Conservation (phyloP, 2,888 invertebrate species). For the Ceriagrion tenellum region DNA sequence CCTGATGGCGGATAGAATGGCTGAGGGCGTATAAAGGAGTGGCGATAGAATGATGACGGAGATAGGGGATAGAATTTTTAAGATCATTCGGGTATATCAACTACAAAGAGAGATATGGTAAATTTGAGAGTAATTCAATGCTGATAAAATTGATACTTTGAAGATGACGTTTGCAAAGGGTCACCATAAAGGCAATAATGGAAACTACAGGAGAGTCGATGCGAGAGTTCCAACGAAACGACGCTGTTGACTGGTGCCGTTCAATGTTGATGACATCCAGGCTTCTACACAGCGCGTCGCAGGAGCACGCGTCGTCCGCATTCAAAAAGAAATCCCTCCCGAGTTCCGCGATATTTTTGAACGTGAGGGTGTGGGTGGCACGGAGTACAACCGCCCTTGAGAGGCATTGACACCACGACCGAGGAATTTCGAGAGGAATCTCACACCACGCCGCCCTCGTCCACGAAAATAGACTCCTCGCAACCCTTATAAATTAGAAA, state of each 20-base stretch:
- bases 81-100: no score
- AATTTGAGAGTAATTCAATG: no score
- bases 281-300: neutral
- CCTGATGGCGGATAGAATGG: no score
- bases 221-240: neutral
- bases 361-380: conserved; percentile 14
- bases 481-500: neutral
- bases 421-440: neutral
- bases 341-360: neutral
- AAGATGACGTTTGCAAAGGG: no score
- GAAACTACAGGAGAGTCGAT: neutral
- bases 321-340: neutral
- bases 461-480: neutral
- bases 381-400: neutral
- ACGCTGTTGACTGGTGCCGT: neutral
- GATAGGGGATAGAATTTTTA: no score
- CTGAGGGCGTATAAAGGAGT: no score
- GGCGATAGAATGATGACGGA: no score
- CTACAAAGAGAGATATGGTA: no score
- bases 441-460: neutral
- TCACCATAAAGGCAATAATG: no score
- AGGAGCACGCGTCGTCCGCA: neutral
- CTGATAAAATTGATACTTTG: no score
- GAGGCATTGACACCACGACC: neutral
- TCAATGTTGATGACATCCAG: neutral